These are phyloP conservation scores for Andrena dorsata DNA, from an alignment of 2,888 invertebrate genomes.

Conservation along the genomic window DNA sequence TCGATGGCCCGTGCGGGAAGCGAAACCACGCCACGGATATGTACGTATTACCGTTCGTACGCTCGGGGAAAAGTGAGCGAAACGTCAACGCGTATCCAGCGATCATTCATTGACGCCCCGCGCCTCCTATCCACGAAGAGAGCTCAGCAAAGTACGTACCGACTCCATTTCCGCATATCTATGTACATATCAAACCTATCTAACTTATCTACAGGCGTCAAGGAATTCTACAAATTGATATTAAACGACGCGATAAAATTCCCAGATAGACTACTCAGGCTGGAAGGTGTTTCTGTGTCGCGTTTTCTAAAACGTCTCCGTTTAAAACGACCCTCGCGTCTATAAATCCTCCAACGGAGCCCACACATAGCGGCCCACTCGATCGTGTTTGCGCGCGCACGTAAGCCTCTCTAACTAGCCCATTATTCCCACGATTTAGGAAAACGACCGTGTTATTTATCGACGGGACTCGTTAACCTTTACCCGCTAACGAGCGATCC, in stretches of 20 bases:
- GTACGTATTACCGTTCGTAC: constrained; percentile 59
- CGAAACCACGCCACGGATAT: constrained; percentile 56
- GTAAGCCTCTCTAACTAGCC: constrained; percentile 10
- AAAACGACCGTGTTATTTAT: constrained; percentile 52
- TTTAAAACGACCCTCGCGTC: background rate
- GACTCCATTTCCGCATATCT: background rate
- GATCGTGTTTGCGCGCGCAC: constrained; percentile 13
- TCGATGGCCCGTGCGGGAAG: constrained; percentile 64
- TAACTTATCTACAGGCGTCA: background rate
- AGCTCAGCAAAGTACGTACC: constrained; percentile 37
- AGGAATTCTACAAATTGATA: background rate
- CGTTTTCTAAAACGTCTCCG: background rate
- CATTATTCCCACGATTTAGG: constrained; percentile 47
- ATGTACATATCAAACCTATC: background rate
- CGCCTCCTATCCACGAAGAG: background rate
- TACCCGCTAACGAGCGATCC: constrained; percentile 14
- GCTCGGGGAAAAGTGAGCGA: constrained; percentile 60
- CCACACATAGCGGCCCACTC: constrained; percentile 51
- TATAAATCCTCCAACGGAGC: constrained; percentile 39
- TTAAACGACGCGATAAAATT: background rate
- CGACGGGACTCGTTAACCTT: constrained; percentile 32
- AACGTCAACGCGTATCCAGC: constrained; percentile 45
- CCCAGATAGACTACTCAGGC: background rate
- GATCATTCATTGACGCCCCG: background rate
- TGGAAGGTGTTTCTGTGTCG: background rate